Evolutionary conservation across 1,140 invertebrate species (phyloP), one percentile per base, ranked within the genome.

Genomic region (Phymorhynchus buccinoides): DNA sequence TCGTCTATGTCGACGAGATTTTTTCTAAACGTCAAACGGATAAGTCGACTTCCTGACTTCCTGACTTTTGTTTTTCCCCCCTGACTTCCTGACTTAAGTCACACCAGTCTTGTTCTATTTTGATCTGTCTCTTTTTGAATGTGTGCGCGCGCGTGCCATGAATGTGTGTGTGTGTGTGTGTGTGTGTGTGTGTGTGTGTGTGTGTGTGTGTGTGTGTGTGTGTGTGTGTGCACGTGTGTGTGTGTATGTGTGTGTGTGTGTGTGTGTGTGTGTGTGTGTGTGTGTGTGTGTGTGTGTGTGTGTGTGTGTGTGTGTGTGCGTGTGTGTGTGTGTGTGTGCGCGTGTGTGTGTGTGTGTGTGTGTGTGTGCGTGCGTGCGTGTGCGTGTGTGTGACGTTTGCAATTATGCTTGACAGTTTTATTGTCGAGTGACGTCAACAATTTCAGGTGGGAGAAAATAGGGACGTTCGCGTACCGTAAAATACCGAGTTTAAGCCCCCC

Each of bases 311-410:
- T 73, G 68, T 73, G 68, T 73, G 68, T 73, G 68, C 3, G 68
- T 73, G 68, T 73, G 68, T 73, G 68, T 73, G 68, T 73, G 68
- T 73, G 68, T 73, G 68, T 73, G 68, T 73, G 68, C n/a, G 68
- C n/a, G 68, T 73, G 68, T 73, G 68, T 73, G 68, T 32, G 68
- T 32, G 68, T 32, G 68, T 32, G 68, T 73, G 68, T 3, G 68
- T 73, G 68, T 3, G 68, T 73, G 68, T 27, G 68, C n/a, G 68
- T 73, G 68, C n/a, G 68, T 73, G 68, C n/a, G 68, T 73, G 68
- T 73, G 68, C n/a, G 27, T 71, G 56, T 62, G n/a, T n/a, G 48
- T 52, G 48, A 52, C n/a, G n/a, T n/a, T n/a, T n/a, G n/a, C n/a
- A n/a, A n/a, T n/a, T n/a, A n/a, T n/a, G n/a, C n/a, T n/a, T n/a